Base-by-base conservation (phyloP, 2,888 invertebrate species). In the Yponomeuta evonymella region DNA sequence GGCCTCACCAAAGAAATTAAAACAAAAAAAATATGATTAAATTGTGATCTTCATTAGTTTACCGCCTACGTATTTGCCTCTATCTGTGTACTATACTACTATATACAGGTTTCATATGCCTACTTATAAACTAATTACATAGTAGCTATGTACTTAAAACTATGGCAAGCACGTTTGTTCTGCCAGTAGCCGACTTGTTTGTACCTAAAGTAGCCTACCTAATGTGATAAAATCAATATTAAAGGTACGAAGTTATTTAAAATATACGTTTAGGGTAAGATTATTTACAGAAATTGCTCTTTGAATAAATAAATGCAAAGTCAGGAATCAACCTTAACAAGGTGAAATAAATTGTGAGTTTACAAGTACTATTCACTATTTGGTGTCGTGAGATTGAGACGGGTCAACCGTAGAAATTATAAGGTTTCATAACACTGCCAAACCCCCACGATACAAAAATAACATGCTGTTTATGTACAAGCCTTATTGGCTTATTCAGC, bases 261-360 rank as follows among this genome's bases (percentile, higher is more conserved):
- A 66, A 66, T 12, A 10, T 15, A 66, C 36, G 0, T 9, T 3
- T 64, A 29, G 29, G 30, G 33, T 36, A 73, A 73, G 67, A 69
- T 63, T 33, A 79, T 79, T 80, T 76, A 74, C 76, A 77, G 74
- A 75, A 11, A n/a, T n/a, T 67, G 23, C n/a, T 11, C 70, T 71
- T 64, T 64, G 75, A 64, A 74, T 76, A 73, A 85, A 83, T 83
- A 82, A 83, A 84, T 83, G 81, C 83, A 79, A 73, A 74, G 75
- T 78, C 73, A 83, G 79, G 79, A 85, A 84, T 81, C 79, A 76
- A 36, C 15, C 48, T 9, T 11, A 23, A 64, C 29, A 29, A 64
- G 51, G 15, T 58, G 51, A 58, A 15, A 1, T 58, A 58, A 12
- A 12, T 58, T 12, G 5, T 43, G 43, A 43, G 43, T 43, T 43